Evolutionary conservation across 2,797 vertebrate species (phyloP).

Genomic region (Trichosurus vulpecula): DNA sequence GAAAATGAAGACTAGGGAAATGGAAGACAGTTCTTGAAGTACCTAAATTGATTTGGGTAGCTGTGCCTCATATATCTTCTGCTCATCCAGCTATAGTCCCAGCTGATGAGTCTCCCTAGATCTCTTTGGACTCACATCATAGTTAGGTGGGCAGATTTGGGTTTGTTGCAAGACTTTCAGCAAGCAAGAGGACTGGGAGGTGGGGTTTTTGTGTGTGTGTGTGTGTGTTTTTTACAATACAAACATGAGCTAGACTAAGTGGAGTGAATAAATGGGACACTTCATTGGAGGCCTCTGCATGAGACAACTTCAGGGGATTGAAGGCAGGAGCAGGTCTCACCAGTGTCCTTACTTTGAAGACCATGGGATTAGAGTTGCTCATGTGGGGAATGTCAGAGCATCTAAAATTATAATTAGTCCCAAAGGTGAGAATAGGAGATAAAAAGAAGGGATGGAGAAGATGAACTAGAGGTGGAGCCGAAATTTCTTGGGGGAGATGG

Average conservation of each 20-base stretch:
- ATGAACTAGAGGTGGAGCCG: background rate
- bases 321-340: accelerated
- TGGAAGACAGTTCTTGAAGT: background rate
- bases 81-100: background rate
- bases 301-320: background rate
- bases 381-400: background rate
- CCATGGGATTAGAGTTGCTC: background rate
- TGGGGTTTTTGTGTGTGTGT: too few relatives aligned
- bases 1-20: background rate
- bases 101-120: background rate
- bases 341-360: background rate
- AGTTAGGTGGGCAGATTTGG: background rate
- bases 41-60: background rate
- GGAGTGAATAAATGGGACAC: background rate
- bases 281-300: background rate
- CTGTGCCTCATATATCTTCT: background rate
- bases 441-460: background rate
- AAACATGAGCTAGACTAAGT: background rate
- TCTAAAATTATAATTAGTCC: background rate
- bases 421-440: background rate
- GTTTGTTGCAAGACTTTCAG: background rate
- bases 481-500: background rate
- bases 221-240: background rate
- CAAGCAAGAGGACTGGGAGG: background rate
- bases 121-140: background rate